Evolutionary conservation across 2,113 vertebrate species (phyloP), one percentile per base, ranked within the genome.

Genomic region (Crotalus horridus): DNA sequence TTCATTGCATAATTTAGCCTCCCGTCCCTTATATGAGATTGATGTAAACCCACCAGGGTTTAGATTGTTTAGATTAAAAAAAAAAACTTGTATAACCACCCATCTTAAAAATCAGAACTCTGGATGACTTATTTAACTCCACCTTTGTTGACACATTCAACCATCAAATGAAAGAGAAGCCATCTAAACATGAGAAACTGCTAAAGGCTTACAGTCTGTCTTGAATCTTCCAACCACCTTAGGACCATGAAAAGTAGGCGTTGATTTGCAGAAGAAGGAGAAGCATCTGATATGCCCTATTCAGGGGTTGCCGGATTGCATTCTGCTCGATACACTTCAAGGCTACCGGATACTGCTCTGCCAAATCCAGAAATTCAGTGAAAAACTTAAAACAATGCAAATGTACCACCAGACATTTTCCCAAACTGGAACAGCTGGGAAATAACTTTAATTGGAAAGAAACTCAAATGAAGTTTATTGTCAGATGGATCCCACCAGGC

Each of bases 381-480:
- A 56, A 13, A n/a, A 55, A 43, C 33, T 69, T 69, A 88, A 24
- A 26, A 20, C 9, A 8, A n/a, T 23, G 33, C 29, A 61, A 87
- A 69, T 6, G 33, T 33, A 89, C 94, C 91, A 90, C 1, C 3
- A 92, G 13, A 6, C 39, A 7, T 89, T 94, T 93, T 93, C 89
- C 92, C 92, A 88, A 92, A 92, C 87, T 93, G n/a, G 21, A 95
- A 93, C 17, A 94, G n/a, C 1, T 61, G 54, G 12, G 39, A 93
- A 94, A 94, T 33, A 29, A 94, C 54, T 15, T 58, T 94, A 91
- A 92, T 89, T 94, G 94, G 59, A 90, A 13, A 89, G 13, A 58
- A 11, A 43, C 26, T 94, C 81, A 24, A 90, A 85, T 69, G 64
- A 69, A 91, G n/a, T 43, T 87, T 48, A 33, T 61, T 55, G 48